Base-by-base conservation (phyloP, 2,797 vertebrate species). In the Chromobotia macracanthus region DNA sequence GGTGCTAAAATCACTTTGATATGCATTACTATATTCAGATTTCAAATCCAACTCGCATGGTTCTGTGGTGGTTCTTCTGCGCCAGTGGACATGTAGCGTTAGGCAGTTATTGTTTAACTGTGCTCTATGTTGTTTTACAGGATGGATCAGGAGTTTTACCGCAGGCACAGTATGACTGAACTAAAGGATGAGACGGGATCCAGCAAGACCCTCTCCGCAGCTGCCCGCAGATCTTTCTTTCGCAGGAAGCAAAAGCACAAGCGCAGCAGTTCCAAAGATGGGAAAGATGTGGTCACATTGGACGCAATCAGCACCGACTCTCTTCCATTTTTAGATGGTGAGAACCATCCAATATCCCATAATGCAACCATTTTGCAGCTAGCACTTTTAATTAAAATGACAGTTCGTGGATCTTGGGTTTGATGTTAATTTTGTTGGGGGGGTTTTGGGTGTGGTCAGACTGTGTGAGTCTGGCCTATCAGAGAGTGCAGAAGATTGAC, bases 111-210 rank as follows among this genome's bases (percentile, higher is more conserved):
- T 41, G 18, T 65, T 44, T 41, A 44, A 15, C 21, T 46, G 5
- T 15, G 19, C 35, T 65, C 18, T 0, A 3, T 72, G 63, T 75
- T 41, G 55, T 73, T 19, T 56, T 83, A 0, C 65, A 99, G 97
- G 95, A 97, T 98, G 95, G 97, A 98, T 91, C 97, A 98, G 86
- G 97, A 98, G 87, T 97, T 98, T 90, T 96, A 96, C 83, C 94
- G 96, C 85, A 93, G 96, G 77, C 96, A 97, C 88, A 98, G 97
- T 72, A 91, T 97, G 92, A 97, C 96, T 0, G 97, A 99, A 85
- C 90, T 94, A 86, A 97, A 96, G 90, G 97, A 98, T 51, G 96
- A 98, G 53, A 91, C 71, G 3, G 92, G 82, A 13, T 92, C 96
- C 4, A 87, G 95, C 60, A 99, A 97, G 90, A 96, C 96, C 0